Conservation (phyloP, 2,113 vertebrate species). For the Dicentrarchus labrax region DNA sequence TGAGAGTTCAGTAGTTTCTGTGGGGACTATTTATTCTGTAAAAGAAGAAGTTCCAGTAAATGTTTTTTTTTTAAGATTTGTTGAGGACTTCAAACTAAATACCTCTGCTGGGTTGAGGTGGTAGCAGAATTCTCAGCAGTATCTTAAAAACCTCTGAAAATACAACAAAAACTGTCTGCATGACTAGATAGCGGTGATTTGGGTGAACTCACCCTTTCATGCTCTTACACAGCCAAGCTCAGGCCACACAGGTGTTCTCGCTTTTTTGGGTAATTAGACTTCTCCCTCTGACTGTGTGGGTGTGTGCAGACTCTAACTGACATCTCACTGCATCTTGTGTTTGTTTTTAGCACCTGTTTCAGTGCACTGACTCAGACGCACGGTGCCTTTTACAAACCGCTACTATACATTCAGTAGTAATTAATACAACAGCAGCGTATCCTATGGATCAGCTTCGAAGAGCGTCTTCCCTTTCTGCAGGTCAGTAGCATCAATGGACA, state of each 20-base stretch:
- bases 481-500: not conserved
- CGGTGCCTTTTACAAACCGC: not conserved
- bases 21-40: too few relatives aligned
- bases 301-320: conserved; percentile 28
- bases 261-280: conserved; percentile 41
- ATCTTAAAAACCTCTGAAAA: not conserved
- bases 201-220: conserved; percentile 22
- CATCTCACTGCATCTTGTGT: conserved; percentile 19
- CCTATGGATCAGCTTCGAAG: not conserved
- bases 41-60: too few relatives aligned
- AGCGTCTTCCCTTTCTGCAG: conserved; percentile 14
- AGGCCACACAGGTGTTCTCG: conserved; percentile 36
- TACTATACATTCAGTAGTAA: not conserved
- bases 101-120: not conserved
- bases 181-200: not conserved
- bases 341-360: conserved; percentile 12
- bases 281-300: conserved; percentile 2
- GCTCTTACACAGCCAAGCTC: conserved; percentile 1
- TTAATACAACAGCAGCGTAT: not conserved
- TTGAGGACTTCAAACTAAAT: not conserved
- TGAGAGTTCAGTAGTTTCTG: too few relatives aligned
- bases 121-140: not conserved
- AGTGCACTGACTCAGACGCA: not conserved
- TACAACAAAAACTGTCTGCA: conserved; percentile 6
- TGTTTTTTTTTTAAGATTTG: too few relatives aligned